Conservation (phyloP, 2,113 vertebrate species). For the Craseonycteris thonglongyai region DNA sequence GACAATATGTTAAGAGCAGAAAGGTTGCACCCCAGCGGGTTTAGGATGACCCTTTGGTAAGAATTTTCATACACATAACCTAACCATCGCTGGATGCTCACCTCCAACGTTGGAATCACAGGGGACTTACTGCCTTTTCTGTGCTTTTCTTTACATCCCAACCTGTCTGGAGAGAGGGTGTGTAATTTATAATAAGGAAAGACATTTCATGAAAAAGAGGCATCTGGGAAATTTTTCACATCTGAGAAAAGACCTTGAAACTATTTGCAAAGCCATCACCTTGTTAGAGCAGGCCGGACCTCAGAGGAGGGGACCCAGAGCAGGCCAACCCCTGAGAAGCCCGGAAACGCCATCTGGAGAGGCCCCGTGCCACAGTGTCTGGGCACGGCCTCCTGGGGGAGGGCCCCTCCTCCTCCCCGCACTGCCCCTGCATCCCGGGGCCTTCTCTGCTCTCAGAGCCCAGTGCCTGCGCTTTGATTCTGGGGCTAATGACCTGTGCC, state of each 20-base stretch:
- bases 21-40: not conserved
- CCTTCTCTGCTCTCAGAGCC: not conserved
- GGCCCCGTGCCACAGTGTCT: fast-evolving
- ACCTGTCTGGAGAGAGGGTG: not conserved
- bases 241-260: not conserved
- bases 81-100: not conserved
- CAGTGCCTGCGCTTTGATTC: not conserved
- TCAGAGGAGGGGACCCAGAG: not conserved
- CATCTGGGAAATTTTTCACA: not conserved
- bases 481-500: not conserved
- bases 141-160: not conserved
- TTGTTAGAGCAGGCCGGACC: not conserved
- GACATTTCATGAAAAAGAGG: not conserved
- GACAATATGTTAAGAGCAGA: not conserved
- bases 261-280: not conserved
- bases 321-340: fast-evolving
- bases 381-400: not conserved
- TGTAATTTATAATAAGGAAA: not conserved
- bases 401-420: no score
- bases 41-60: fast-evolving
- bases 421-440: not conserved
- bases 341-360: no score
- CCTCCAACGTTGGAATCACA: no score
- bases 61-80: not conserved
- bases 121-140: not conserved